A percentile compares a stretch with the other conserved stretches of the same genome.
phyloP scores from a whole-genome alignment of 2,113 vertebrate genomes.

The Microtus pennsylvanicus region DNA sequence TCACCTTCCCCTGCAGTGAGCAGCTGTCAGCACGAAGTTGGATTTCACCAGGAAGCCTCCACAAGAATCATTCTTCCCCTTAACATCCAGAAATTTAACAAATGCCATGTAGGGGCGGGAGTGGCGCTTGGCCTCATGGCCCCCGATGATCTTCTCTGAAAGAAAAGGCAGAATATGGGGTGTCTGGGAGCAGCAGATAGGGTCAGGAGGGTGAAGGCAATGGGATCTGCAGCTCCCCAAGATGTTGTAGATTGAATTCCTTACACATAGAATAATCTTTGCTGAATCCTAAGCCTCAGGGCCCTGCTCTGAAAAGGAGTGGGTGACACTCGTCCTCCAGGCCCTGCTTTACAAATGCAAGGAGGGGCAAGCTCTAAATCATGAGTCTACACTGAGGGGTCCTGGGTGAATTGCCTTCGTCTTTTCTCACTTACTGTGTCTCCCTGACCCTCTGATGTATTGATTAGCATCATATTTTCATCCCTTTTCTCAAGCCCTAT shows the following conservation, averaged over 20 bases:
- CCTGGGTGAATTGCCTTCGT: accelerated
- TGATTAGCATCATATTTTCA: not conserved
- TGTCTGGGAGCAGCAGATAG: accelerated
- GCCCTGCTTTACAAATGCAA: accelerated
- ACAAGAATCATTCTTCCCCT: accelerated
- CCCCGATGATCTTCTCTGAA: constrained; percentile 75
- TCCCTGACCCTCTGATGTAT: not conserved
- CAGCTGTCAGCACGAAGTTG: constrained; percentile 78
- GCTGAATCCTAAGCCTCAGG: not conserved
- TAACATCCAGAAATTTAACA: accelerated
- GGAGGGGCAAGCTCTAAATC: accelerated
- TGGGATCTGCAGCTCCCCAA: not conserved
- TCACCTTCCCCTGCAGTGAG: constrained; percentile 66
- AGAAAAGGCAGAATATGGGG: not conserved
- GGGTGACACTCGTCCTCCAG: accelerated
- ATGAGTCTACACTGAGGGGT: not conserved
- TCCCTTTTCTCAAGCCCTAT: not conserved
- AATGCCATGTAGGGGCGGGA: constrained; percentile 74
- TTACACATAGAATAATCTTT: not conserved
- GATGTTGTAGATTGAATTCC: not conserved
- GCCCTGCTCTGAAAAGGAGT: not conserved
- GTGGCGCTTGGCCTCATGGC: constrained; percentile 62
- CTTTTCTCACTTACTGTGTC: not conserved
- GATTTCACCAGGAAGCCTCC: constrained; percentile 75
- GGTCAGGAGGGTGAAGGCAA: not conserved